Evolutionary conservation across 2,888 invertebrate genomes (phyloP).

Genomic region (Autographa pulchrina): DNA sequence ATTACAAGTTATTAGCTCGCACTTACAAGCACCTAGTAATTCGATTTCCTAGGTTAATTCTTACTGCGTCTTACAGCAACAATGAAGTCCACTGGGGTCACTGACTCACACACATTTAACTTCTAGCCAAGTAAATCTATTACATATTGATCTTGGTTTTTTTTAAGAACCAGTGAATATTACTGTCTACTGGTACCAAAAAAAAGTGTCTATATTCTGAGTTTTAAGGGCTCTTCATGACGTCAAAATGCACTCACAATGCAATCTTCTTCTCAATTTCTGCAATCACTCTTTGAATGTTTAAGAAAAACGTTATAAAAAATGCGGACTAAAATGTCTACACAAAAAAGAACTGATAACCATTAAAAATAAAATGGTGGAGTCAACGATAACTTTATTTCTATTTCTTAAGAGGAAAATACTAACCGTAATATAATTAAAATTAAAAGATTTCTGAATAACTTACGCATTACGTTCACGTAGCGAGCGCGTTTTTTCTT

Average conservation of each 20-base stretch:
- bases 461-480: slow-evolving; percentile 24
- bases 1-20: slow-evolving; percentile 43
- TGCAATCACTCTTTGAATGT: too few relatives aligned
- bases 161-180: too few relatives aligned
- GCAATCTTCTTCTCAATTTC: too few relatives aligned
- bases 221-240: too few relatives aligned
- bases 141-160: too few relatives aligned
- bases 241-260: too few relatives aligned
- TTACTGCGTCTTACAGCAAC: slow-evolving; percentile 11
- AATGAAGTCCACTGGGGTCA: slow-evolving; percentile 6
- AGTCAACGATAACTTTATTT: not conserved
- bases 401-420: not conserved
- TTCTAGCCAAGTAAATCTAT: not conserved
- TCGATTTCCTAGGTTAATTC: slow-evolving; percentile 38
- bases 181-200: too few relatives aligned
- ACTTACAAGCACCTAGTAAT: slow-evolving; percentile 32
- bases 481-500: slow-evolving; percentile 35
- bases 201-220: too few relatives aligned
- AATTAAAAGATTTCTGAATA: slow-evolving; percentile 33
- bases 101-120: not conserved
- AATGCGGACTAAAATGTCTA: too few relatives aligned
- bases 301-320: too few relatives aligned
- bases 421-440: slow-evolving; percentile 24
- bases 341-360: too few relatives aligned
- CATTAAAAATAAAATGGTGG: not conserved